Percentiles rank a stretch among this genome's conserved stretches.
Conservation (phyloP, 1,140 invertebrate species). For the Apis dorsata region DNA sequence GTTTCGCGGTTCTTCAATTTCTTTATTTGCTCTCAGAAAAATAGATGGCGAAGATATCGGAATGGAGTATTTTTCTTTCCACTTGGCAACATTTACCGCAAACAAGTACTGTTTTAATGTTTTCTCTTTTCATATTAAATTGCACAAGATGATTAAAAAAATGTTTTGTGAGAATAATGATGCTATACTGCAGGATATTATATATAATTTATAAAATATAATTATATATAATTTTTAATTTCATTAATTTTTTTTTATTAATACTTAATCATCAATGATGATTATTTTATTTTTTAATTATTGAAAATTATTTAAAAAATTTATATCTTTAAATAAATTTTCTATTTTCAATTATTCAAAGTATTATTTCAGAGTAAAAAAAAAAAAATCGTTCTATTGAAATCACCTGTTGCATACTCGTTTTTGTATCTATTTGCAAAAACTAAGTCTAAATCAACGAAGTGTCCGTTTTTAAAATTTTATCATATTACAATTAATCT, state of each 20-base stretch:
- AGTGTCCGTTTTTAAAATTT: not conserved
- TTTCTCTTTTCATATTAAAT: not conserved
- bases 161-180: not conserved
- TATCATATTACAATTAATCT: not conserved
- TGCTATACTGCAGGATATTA: too few relatives aligned
- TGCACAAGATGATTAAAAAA: not conserved
- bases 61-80: not conserved
- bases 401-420: slow-evolving; percentile 11
- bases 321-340: not conserved
- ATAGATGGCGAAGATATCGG: not conserved
- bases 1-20: not conserved
- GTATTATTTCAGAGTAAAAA: not conserved
- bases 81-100: slow-evolving; percentile 1
- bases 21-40: not conserved
- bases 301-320: not conserved
- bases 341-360: not conserved
- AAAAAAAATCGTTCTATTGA: not conserved
- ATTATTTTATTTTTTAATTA: not conserved
- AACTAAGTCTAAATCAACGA: not conserved
- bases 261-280: not conserved
- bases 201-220: not conserved
- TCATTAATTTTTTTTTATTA: not conserved
- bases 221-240: not conserved
- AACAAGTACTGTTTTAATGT: slow-evolving; percentile 8
- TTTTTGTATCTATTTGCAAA: not conserved